A percentile compares a stretch with the other conserved stretches of the same genome.
Conservation (phyloP, 2,888 invertebrate species). For the Nemoura dubitans region DNA sequence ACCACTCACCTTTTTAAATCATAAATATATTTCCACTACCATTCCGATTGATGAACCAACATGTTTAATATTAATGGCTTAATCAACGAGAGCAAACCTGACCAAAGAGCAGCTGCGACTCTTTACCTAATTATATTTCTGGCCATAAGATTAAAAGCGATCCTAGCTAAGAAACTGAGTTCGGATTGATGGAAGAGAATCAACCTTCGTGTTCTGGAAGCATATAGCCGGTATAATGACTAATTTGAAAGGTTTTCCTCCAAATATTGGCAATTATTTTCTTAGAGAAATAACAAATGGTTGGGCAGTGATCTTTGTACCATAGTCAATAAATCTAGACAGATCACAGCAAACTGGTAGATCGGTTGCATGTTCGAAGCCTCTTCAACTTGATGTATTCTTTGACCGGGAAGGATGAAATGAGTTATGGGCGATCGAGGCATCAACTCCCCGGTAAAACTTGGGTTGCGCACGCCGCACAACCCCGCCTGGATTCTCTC, state of each 20-base stretch:
- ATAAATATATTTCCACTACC: neutral
- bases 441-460: neutral
- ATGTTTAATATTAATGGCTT: neutral
- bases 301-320: constrained; percentile 25
- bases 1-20: neutral
- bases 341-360: neutral
- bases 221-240: neutral
- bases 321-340: neutral
- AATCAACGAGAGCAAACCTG: neutral
- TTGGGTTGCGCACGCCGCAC: neutral
- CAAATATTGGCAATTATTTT: constrained; percentile 31
- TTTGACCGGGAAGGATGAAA: neutral
- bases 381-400: neutral
- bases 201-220: neutral
- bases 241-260: constrained; percentile 15
- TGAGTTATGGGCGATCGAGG: constrained; percentile 14
- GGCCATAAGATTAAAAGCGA: neutral
- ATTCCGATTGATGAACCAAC: neutral
- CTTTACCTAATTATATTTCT: neutral
- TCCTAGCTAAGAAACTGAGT: neutral
- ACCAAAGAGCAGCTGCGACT: neutral
- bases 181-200: constrained; percentile 1
- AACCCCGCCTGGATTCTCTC: neutral
- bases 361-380: neutral
- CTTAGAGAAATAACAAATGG: neutral